phyloP scores from a whole-genome alignment of 2,888 invertebrate genomes.

The Nephrocerus scutellatus region DNA sequence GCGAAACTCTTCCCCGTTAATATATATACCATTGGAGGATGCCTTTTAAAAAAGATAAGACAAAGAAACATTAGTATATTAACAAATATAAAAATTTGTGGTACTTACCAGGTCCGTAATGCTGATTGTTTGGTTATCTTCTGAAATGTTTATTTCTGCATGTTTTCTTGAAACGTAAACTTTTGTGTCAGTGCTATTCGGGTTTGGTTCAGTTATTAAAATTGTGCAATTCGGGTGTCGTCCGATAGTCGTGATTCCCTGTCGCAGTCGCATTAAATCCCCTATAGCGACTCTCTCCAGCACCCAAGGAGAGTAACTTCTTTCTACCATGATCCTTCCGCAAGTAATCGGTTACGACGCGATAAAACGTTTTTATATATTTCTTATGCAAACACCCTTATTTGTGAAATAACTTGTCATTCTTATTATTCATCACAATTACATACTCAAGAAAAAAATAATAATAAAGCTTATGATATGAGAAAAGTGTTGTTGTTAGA shows the following conservation, averaged over 20 bases:
- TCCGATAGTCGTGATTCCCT: slow-evolving; percentile 34
- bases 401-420: too few species aligned
- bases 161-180: slow-evolving; percentile 35
- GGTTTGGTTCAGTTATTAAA: slow-evolving; percentile 21
- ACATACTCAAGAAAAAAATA: too few species aligned
- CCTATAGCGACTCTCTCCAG: slow-evolving; percentile 25
- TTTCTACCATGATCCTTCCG: slow-evolving; percentile 17
- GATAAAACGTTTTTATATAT: too few species aligned
- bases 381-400: too few species aligned
- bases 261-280: slow-evolving; percentile 21
- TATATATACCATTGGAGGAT: too few species aligned
- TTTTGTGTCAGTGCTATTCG: slow-evolving; percentile 19
- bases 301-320: slow-evolving; percentile 25
- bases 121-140: slow-evolving; percentile 20
- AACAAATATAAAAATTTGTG: not conserved
- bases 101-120: slow-evolving; percentile 33
- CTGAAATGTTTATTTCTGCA: slow-evolving; percentile 29
- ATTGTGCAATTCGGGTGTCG: slow-evolving; percentile 26
- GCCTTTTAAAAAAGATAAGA: slow-evolving; percentile 29
- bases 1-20: slow-evolving; percentile 11
- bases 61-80: slow-evolving; percentile 2
- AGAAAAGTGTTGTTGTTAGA: too few species aligned
- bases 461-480: too few species aligned
- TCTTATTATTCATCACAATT: too few species aligned
- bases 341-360: too few species aligned